Base-by-base conservation (phyloP, 2,113 vertebrate species). In the Dinomys branickii region DNA sequence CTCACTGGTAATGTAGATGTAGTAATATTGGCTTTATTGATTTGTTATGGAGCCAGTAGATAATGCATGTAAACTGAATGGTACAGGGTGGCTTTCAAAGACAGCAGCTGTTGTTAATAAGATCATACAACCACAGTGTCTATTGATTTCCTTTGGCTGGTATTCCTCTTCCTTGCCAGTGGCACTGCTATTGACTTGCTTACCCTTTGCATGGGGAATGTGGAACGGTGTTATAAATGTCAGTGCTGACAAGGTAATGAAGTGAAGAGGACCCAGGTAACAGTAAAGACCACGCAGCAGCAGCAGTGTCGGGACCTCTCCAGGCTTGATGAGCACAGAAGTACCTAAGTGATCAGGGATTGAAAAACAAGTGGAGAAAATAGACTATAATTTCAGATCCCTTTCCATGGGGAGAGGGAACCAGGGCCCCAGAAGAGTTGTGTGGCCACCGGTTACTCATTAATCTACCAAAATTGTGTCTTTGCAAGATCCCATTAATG, bases 111-210 rank as follows among this genome's bases (percentile, higher is more conserved):
- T 56, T 84, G 87, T 80, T 87, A 81, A 54, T 80, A 26, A 86
- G 61, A 58, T 86, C 17, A 59, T 30, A 56, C 4, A 50, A 9
- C 26, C 54, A 83, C 19, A 0, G 52, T 56, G n/a, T 35, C 71
- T 80, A 89, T 86, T 94, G 84, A 88, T 94, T 90, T 92, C 85
- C 38, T 47, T 83, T 54, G 54, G 11, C 41, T 73, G 38, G 6
- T 94, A 85, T 85, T 54, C 9, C 22, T 80, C 63, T 94, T 89
- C 56, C 67, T 93, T 91, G 59, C 50, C 73, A 52, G 41, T 67
- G 86, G 84, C 26, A 56, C 54, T 58, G 28, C 90, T 94, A 61
- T 93, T 61, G 80, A 90, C 94, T 89, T 61, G 59, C 91, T 94
- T 94, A 26, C 54, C 47, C 78, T 94, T 95, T 92, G 38, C 67